phyloP scores from a whole-genome alignment of 2,797 vertebrate species.

The Alectoris magna region DNA sequence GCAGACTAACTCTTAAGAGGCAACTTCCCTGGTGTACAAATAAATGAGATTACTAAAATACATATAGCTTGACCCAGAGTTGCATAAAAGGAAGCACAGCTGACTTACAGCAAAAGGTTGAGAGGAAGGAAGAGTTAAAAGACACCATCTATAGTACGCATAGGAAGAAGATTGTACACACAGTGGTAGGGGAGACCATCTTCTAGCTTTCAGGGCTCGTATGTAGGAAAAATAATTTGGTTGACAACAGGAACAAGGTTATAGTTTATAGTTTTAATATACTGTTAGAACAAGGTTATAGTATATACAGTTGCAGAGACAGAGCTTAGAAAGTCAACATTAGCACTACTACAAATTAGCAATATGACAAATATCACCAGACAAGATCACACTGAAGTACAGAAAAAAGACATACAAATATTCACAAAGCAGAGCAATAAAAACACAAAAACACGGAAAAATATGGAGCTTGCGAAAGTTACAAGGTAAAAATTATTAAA shows the following conservation, averaged over 20 bases:
- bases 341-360: neutral
- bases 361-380: neutral
- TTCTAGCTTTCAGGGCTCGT: neutral
- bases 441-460: neutral
- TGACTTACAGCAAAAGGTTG: neutral
- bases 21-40: neutral
- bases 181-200: neutral
- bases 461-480: neutral
- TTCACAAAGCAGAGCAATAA: neutral
- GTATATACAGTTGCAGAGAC: neutral
- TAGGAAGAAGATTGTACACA: neutral
- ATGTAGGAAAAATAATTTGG: neutral
- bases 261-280: no score
- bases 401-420: neutral
- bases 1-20: neutral
- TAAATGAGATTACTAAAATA: neutral
- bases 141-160: accelerated
- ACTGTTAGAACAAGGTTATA: no score
- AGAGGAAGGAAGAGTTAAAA: neutral
- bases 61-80: neutral
- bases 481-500: neutral
- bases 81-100: neutral
- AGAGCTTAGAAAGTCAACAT: neutral
- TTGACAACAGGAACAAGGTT: neutral
- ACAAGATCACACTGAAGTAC: neutral